Evolutionary conservation across 35 echinoderm and acorn worm species (phyloP).

Genomic region (Amphiura filiformis): DNA sequence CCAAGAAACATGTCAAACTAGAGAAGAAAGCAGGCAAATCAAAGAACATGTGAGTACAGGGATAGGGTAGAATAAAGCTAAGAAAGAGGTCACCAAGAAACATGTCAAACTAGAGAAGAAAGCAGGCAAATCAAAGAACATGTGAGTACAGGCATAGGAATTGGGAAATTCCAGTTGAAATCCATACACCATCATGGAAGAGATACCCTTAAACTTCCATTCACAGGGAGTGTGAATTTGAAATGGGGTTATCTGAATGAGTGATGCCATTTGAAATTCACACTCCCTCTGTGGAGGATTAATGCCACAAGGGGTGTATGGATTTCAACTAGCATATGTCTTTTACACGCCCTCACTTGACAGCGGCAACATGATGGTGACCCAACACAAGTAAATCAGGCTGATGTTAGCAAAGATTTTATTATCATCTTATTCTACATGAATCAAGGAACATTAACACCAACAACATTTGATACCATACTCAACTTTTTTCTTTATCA

Average conservation of each 20-base stretch:
- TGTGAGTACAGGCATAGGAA: background rate
- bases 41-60: background rate
- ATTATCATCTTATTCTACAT: background rate
- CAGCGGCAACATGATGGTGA: background rate
- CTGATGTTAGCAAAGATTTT: background rate
- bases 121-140: background rate
- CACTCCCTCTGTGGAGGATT: background rate
- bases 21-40: slow-evolving; percentile 56
- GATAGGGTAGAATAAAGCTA: slow-evolving; percentile 40
- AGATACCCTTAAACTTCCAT: no score
- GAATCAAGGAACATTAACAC: no score
- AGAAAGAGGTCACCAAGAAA: slow-evolving; percentile 61
- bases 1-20: slow-evolving; percentile 49
- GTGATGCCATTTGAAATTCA: no score
- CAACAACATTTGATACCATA: no score
- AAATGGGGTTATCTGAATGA: no score
- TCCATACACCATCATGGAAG: no score
- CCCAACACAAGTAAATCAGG: background rate
- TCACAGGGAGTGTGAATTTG: no score
- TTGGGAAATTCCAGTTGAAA: no score
- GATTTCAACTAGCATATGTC: background rate
- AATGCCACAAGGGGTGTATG: background rate
- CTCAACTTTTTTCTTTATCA: no score
- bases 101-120: slow-evolving; percentile 56
- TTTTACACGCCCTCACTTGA: background rate